Base-by-base conservation (phyloP, 2,797 vertebrate genomes). In the Anomalospiza imberbis region DNA sequence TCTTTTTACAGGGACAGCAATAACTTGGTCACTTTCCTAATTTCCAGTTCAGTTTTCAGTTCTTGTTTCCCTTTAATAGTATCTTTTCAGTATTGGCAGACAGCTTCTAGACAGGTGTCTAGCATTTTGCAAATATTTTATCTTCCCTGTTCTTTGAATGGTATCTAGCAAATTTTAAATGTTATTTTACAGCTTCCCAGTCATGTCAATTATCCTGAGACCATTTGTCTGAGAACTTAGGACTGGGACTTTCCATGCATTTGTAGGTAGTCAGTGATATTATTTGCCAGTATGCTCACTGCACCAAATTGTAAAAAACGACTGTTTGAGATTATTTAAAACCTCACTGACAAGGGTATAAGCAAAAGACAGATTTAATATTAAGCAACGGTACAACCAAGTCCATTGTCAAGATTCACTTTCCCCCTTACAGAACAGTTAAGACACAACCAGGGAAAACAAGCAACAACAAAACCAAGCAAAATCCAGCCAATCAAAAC, bases 261-360 rank as follows among this genome's bases (percentile, higher is more conserved):
- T 77, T 63, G 7, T 34, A 34, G 29, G 19, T 18, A 63, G 15
- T 53, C 48, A 29, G 12, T 63, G 32, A 44, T 53, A 77, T 24
- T 44, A 29, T 38, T 24, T 34, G 25, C 32, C 48, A 63, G 15
- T 12, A 51, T 34, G 32, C 3, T 29, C 31, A 22, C 25, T 34
- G 19, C 2, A 0, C 6, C 18, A 77, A 63, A 42, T 62, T 51
- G 31, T 29, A 51, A 34, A 0, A 0, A 62, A 44, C 5, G 1
- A 29, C 9, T 51, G 36, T n/a, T 22, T 42, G 25, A 53, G 25
- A 44, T 44, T 0, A 13, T 42, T 53, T 62, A 62, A 42, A 76
- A 18, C 15, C 7, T 28, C 24, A n/a, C 14, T 42, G 14, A 19
- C 47, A 42, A 51, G 8, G 14, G 11, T 42, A n/a, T 8, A 9